Percentiles rank a stretch among this genome's conserved stretches.
Conservation (phyloP, 2,888 invertebrate species). For the Asteroscopus sphinx region DNA sequence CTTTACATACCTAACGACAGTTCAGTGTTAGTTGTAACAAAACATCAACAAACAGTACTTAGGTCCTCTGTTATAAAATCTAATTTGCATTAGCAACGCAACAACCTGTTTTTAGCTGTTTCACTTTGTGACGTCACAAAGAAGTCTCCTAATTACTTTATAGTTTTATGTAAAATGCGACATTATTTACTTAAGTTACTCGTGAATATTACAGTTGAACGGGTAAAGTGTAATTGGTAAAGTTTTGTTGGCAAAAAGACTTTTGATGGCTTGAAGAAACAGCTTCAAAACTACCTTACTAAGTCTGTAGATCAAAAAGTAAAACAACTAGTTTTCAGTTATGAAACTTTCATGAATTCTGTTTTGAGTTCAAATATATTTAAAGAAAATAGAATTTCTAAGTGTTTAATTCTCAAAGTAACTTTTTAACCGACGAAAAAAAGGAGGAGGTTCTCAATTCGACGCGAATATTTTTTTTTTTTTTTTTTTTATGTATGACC, state of each 20-base stretch:
- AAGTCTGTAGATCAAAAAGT: slow-evolving; percentile 41
- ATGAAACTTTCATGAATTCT: slow-evolving; percentile 15
- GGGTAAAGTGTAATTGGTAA: slow-evolving; percentile 61
- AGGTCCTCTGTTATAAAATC: slow-evolving; percentile 45
- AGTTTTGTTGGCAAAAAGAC: slow-evolving; percentile 60
- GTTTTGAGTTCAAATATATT: background rate
- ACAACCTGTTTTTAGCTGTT: slow-evolving; percentile 44
- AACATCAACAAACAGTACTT: slow-evolving; percentile 41
- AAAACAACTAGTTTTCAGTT: slow-evolving; percentile 26
- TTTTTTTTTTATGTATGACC: no score
- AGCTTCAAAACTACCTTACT: slow-evolving; percentile 43
- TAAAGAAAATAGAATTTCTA: background rate
- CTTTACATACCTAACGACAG: slow-evolving; percentile 23
- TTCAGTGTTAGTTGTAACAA: slow-evolving; percentile 28
- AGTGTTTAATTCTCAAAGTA: background rate
- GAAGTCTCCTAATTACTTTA: slow-evolving; percentile 53
- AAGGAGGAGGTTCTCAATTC: no score
- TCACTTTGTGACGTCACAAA: slow-evolving; percentile 39
- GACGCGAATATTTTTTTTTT: no score
- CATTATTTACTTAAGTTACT: slow-evolving; percentile 47
- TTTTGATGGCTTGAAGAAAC: slow-evolving; percentile 56
- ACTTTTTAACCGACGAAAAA: no score
- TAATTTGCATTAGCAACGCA: slow-evolving; percentile 48
- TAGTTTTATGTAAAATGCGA: slow-evolving; percentile 51
- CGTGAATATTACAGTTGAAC: slow-evolving; percentile 52